phyloP scores from a whole-genome alignment of 2,113 vertebrate species.

The Tylochromis polylepis region DNA sequence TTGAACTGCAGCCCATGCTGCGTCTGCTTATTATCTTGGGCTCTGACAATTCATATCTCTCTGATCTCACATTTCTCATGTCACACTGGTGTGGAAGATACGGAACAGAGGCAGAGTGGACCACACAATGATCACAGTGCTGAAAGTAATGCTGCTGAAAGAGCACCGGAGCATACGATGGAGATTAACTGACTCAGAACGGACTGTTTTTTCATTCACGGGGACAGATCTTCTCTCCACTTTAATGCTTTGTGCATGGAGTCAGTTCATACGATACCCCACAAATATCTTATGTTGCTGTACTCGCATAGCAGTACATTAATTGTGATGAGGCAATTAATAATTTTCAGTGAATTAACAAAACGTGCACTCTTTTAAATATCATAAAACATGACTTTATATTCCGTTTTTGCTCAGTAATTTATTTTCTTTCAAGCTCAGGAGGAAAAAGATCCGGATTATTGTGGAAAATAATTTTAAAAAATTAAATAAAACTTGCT shows the following conservation, averaged over 20 bases:
- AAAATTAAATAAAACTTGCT: no score
- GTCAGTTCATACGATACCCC: background rate
- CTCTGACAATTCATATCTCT: background rate
- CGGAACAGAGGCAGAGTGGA: conserved; percentile 11
- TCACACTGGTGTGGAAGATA: background rate
- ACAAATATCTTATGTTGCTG: background rate
- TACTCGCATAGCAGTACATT: background rate
- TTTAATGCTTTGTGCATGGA: background rate
- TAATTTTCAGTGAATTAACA: background rate
- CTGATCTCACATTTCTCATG: background rate
- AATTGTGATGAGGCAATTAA: background rate
- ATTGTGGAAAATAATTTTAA: background rate
- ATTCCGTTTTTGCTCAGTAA: background rate
- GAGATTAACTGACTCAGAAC: conserved; percentile 12
- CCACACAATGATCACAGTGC: conserved; percentile 10
- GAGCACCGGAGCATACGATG: background rate
- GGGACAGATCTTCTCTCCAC: background rate
- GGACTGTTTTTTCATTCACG: background rate
- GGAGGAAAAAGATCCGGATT: background rate
- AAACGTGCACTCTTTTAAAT: background rate
- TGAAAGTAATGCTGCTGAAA: background rate
- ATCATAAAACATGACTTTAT: background rate
- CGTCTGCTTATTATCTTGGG: conserved; percentile 19
- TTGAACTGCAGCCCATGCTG: background rate
- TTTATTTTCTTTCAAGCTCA: background rate